Evolutionary conservation across 2,797 vertebrate genomes (phyloP).

Genomic region (Protosalanx chinensis): DNA sequence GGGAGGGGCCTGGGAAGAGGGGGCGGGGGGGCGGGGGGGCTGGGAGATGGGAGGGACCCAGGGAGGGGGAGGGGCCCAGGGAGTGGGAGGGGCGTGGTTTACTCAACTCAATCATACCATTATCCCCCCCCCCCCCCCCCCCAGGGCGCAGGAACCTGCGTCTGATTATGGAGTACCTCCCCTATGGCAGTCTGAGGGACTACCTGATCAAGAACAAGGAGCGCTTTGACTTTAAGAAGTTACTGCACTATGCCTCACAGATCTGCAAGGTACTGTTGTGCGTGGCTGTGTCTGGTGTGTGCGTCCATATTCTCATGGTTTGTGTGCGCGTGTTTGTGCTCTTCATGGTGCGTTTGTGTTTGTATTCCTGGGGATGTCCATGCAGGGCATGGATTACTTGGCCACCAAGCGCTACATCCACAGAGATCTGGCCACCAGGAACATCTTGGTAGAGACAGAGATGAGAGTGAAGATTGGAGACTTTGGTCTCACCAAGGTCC

Average conservation of each 20-base stretch:
- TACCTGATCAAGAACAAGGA: conserved; percentile 95
- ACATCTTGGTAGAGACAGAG: conserved; percentile 97
- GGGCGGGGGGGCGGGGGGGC: background rate
- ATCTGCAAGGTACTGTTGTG: conserved; percentile 91
- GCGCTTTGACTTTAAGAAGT: conserved; percentile 87
- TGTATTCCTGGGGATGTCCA: conserved; percentile 8
- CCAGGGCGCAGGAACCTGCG: conserved; percentile 87
- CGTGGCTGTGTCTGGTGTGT: background rate
- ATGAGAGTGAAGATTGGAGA: conserved; percentile 97
- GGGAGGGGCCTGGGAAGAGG: background rate
- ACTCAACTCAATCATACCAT: background rate
- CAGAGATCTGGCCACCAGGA: conserved; percentile 93
- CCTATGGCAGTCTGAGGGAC: conserved; percentile 93
- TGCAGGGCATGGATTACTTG: conserved; percentile 96
- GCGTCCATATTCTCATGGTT: background rate
- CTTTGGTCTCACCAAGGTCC: conserved; percentile 94
- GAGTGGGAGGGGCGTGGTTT: too few species aligned
- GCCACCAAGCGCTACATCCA: conserved; percentile 92
- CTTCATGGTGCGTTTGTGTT: conserved; percentile 3
- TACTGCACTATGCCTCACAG: conserved; percentile 88
- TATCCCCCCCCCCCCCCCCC: background rate
- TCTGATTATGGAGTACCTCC: conserved; percentile 97
- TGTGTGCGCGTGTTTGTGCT: background rate
- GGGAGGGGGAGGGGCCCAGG: background rate
- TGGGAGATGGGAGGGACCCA: background rate